Base-by-base conservation (phyloP, 2,113 vertebrate genomes). In the Aix galericulata region DNA sequence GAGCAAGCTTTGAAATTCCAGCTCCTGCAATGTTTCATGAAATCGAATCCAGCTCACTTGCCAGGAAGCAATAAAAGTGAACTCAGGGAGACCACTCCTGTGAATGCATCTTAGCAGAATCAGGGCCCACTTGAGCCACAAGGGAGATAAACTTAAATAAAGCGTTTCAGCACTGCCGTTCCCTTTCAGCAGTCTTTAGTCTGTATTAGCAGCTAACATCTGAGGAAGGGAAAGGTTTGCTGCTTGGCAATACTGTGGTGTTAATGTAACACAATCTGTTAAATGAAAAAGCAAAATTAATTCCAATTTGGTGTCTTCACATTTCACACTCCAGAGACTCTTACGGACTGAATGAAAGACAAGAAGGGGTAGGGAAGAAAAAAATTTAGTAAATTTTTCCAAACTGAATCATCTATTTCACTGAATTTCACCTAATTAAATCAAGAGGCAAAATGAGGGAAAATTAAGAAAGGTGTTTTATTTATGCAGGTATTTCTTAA, bases 241-340 rank as follows among this genome's bases (percentile, higher is more conserved):
- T 96, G 82, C 94, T 94, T 96, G 95, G 96, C 96, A 95, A 86
- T 93, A 82, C 60, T 80, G 56, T 90, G 93, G 96, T 95, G 94
- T 95, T 96, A 97, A 96, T 93, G 93, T 95, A 96, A 97, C 94
- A 95, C 91, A 96, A 96, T 95, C 96, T 96, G 95, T 96, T 96
- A 97, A 97, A 97, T 78, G 93, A 95, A 95, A 97, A 94, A 93
- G 94, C 89, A 96, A 96, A 97, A 97, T 95, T 96, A 96, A 97
- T 96, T 97, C 95, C 94, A 96, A 93, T 96, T 96, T 96, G 90
- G 80, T 95, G 95, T 95, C 90, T 96, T 96, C 95, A 96, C 86
- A 96, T 96, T 97, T 97, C 95, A 97, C 94, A 96, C 95, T 95
- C 94, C 90, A 94, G 96, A 96, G 91, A 91, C 92, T 96, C 91